Evolutionary conservation across 1,140 invertebrate genomes (phyloP).

Genomic region (Oreohelix idahoensis): DNA sequence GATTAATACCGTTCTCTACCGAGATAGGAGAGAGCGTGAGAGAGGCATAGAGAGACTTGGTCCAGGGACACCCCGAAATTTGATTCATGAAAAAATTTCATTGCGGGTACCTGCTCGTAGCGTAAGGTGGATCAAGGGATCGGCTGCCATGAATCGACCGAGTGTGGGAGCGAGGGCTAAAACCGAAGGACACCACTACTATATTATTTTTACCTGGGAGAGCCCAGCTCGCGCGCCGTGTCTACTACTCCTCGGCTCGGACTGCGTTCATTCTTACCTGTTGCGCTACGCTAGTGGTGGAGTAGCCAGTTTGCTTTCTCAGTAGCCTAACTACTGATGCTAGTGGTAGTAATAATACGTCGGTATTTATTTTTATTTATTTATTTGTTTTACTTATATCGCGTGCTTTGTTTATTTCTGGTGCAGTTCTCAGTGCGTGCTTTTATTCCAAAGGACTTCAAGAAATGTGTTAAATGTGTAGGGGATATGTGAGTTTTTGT

Average conservation of each 20-base stretch:
- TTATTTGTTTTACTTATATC: too few relatives aligned
- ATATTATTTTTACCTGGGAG: conserved; percentile 8
- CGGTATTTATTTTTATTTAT: too few relatives aligned
- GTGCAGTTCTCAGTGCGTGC: too few relatives aligned
- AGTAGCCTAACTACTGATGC: background rate
- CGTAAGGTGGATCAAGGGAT: background rate
- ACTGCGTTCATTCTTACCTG: conserved; percentile 2
- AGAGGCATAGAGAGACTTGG: background rate
- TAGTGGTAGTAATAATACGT: background rate
- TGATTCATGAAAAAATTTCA: conserved; percentile 2
- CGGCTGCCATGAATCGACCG: conserved; percentile 2
- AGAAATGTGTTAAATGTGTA: too few relatives aligned
- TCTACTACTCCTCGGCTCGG: background rate
- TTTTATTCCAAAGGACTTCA: too few relatives aligned
- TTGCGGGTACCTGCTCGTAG: background rate
- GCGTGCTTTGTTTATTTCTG: too few relatives aligned
- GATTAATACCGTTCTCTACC: too few relatives aligned
- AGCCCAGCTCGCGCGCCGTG: background rate
- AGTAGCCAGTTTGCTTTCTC: background rate
- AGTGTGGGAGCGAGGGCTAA: conserved; percentile 3
- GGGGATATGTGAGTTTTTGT: too few relatives aligned
- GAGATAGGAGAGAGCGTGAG: too few relatives aligned
- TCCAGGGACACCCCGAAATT: conserved; percentile 5
- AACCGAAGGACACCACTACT: background rate
- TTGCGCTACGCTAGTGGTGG: background rate